Evolutionary conservation across 2,113 vertebrate genomes (phyloP).

Genomic region (Sorex fumeus): DNA sequence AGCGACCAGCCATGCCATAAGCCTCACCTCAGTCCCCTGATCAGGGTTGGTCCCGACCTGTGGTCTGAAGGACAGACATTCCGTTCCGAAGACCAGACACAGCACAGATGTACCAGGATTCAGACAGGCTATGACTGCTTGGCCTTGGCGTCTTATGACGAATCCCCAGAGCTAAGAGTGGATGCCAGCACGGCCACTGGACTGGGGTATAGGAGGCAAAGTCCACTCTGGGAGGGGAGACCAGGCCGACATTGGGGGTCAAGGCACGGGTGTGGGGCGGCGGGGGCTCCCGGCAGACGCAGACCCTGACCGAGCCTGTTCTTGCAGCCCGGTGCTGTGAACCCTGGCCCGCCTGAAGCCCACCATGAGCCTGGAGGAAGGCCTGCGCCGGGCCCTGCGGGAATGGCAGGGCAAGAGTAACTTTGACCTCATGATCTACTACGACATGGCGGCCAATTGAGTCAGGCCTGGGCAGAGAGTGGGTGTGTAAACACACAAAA

Average conservation of each 20-base stretch:
- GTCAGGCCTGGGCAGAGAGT: not conserved
- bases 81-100: no score
- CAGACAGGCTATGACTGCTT: no score
- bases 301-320: not conserved
- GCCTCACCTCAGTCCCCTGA: no score
- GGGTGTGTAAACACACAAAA: no score
- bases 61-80: no score
- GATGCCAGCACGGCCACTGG: no score
- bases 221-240: not conserved
- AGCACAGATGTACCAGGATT: no score
- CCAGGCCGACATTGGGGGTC: not conserved
- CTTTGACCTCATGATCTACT: conserved; percentile 83
- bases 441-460: conserved; percentile 83
- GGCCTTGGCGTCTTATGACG: not conserved
- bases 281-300: not conserved
- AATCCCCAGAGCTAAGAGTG: no score
- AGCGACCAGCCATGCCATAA: no score
- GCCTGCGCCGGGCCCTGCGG: conserved; percentile 62
- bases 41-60: no score
- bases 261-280: no score
- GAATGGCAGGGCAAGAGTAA: conserved; percentile 82
- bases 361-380: conserved; percentile 33
- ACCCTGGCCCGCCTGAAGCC: not conserved
- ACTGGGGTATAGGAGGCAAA: no score
- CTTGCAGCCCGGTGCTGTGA: not conserved